Evolutionary conservation across 2,888 invertebrate genomes (phyloP), one percentile per base, ranked within the genome.

Genomic region (Phorcus lineatus): DNA sequence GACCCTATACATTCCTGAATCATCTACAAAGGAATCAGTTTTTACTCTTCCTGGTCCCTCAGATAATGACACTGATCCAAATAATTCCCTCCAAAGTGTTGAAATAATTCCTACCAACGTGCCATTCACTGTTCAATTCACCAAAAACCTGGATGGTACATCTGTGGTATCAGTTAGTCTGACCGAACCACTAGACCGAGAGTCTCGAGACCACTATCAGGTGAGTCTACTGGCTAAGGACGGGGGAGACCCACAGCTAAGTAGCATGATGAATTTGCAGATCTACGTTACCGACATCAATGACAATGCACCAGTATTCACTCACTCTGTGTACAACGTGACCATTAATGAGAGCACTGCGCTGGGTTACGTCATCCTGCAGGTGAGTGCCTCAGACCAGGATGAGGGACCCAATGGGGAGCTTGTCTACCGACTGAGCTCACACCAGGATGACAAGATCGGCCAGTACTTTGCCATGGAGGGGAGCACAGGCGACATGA

Each of bases 401-500:
- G 98, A 98, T 90, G 95, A 96, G 86, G 97, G 97, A 7, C 95
- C 94, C 6, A 98, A 97, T 91, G 95, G 93, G 11, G 92, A 93
- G 75, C 89, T 94, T 28, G 40, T 54, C 53, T 78, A 93, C 87
- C 92, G 92, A 89, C 92, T 86, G 17, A 79, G 70, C 4, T 31
- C 22, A 6, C 55, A 74, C 1, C 78, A 75, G 13, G 75, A 16
- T 6, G 76, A 53, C 40, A 52, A 52, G 47, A 47, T 75, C 4
- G 52, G 28, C 54, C 28, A 19, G 16, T 66, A 74, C 28, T 80
- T 80, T 28, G 17, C 52, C 9, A 57, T 78, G 28, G 70, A 31
- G 92, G 95, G 97, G 0, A 96, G 96, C 86, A 96, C 97, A 0
- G 98, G 98, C 1, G 97, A 95, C 74, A 96, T 98, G 80, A 95